These are phyloP conservation scores for Timandra comae DNA, from an alignment of 2,888 invertebrate genomes.

Conservation along the genomic window DNA sequence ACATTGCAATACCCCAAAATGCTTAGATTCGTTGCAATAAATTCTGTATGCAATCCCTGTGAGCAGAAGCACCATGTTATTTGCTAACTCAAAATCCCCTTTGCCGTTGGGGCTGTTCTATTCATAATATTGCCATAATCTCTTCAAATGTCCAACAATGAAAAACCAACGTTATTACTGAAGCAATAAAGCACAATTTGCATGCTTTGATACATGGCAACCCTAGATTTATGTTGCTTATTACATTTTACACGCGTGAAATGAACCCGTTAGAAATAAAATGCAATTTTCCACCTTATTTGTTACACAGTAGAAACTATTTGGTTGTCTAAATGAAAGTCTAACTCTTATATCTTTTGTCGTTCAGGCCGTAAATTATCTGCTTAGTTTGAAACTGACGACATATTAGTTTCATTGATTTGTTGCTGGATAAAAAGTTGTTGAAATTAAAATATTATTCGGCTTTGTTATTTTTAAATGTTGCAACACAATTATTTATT, in stretches of 20 bases:
- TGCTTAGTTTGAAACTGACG: conserved; percentile 61
- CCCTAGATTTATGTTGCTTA: conserved; percentile 67
- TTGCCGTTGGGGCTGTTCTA: conserved; percentile 53
- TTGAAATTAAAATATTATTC: too few species aligned
- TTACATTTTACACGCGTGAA: conserved; percentile 70
- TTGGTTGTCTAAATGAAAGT: conserved; percentile 18
- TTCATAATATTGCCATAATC: conserved; percentile 60
- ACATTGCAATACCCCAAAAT: too few species aligned
- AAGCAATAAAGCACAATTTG: conserved; percentile 12
- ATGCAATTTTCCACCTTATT: conserved; percentile 59
- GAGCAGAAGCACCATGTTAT: conserved; percentile 62
- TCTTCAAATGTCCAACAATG: conserved; percentile 28
- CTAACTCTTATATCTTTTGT: conserved; percentile 59
- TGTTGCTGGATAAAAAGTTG: conserved; percentile 40
- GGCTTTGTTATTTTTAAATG: too few species aligned
- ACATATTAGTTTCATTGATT: conserved; percentile 65
- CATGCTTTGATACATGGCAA: conserved; percentile 20
- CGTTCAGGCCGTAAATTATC: conserved; percentile 63
- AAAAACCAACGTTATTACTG: conserved; percentile 34
- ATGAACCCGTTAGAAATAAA: conserved; percentile 51
- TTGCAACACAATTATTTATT: too few species aligned
- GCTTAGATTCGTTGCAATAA: conserved; percentile 44
- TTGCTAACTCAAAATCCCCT: conserved; percentile 57
- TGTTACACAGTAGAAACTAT: conserved; percentile 43
- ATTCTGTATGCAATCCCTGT: conserved; percentile 61